These are phyloP conservation scores for Nesospiza acunhae DNA, from an alignment of 2,113 vertebrate species.

Conservation along the genomic window DNA sequence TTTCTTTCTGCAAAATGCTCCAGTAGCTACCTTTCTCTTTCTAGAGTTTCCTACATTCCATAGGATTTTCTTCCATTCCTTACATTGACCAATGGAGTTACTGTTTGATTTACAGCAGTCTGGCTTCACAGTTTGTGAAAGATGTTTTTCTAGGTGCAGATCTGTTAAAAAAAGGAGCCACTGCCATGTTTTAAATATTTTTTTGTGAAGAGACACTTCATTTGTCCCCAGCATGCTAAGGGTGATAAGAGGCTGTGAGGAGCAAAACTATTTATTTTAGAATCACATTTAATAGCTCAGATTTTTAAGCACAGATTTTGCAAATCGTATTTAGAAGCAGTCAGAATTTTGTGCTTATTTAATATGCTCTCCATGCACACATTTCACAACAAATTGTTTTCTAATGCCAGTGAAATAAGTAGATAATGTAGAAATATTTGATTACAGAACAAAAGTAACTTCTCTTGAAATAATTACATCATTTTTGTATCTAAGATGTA, in stretches of 20 bases:
- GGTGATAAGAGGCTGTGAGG: background rate
- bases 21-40: slow-evolving; percentile 47
- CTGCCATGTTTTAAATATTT: background rate
- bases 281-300: background rate
- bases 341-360: background rate
- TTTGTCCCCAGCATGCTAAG: background rate
- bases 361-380: background rate
- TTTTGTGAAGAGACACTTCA: background rate
- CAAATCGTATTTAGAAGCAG: background rate
- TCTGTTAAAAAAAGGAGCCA: background rate
- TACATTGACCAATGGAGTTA: slow-evolving; percentile 66
- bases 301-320: background rate
- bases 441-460: background rate
- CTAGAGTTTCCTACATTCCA: slow-evolving; percentile 61
- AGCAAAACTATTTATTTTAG: background rate
- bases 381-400: background rate
- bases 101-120: slow-evolving; percentile 53
- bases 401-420: background rate
- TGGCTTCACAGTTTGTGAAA: background rate
- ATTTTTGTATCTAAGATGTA: background rate
- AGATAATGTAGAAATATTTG: background rate
- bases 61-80: slow-evolving; percentile 61
- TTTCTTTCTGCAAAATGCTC: slow-evolving; percentile 35
- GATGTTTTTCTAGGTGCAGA: slow-evolving; percentile 22
- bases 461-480: background rate